Conservation (phyloP, 2,113 vertebrate genomes). For the Parus major region DNA sequence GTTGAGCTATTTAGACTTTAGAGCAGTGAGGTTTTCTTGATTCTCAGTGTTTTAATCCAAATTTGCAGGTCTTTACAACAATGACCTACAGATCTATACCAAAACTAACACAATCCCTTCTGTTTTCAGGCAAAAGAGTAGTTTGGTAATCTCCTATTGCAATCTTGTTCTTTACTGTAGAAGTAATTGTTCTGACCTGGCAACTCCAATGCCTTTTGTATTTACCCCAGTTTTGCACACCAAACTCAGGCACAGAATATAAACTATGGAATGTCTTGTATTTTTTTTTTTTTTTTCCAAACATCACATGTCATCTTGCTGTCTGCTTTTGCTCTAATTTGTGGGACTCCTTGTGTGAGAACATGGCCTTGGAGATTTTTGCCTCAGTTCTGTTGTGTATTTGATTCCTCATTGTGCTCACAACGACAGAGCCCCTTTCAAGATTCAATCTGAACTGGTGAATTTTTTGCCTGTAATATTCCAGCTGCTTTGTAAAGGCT, state of each 20-base stretch:
- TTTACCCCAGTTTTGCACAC: neutral
- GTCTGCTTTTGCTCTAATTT: neutral
- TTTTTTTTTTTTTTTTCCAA: conserved; percentile 1
- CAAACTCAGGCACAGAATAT: neutral
- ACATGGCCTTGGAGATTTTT: neutral
- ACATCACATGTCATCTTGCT: neutral
- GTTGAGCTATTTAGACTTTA: neutral
- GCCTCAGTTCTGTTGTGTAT: conserved; percentile 9
- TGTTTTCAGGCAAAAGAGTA: neutral
- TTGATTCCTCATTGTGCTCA: neutral
- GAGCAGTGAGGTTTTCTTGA: neutral
- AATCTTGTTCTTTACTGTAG: neutral
- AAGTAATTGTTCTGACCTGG: neutral
- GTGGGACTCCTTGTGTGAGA: neutral
- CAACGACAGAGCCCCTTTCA: neutral
- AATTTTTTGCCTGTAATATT: neutral
- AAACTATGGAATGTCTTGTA: neutral
- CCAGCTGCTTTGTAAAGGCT: neutral
- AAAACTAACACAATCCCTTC: neutral
- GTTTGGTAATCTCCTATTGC: neutral
- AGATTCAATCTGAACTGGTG: neutral
- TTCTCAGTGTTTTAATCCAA: neutral
- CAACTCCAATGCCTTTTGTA: neutral
- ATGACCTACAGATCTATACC: neutral
- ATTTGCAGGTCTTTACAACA: neutral